Base-by-base conservation (phyloP, 2,113 vertebrate genomes). In the Halcyon senegalensis region DNA sequence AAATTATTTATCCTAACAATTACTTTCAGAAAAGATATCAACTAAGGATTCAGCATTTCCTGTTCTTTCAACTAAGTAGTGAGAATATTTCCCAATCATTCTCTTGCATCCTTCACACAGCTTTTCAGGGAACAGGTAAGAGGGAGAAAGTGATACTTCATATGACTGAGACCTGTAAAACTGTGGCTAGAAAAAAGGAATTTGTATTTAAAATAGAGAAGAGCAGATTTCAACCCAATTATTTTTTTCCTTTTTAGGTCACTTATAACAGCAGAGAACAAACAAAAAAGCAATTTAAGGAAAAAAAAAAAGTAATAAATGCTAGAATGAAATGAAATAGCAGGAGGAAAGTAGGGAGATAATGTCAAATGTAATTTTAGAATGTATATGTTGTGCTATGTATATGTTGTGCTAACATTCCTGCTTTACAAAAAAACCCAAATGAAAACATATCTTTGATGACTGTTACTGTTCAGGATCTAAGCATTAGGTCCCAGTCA, bases 1-100 rank as follows among this genome's bases (percentile, higher is more conserved):
- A 89, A 94, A 87, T 35, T 84, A 90, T 90, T 96, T 92, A 86
- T 88, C 43, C 24, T 80, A 87, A 79, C 67, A 92, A 84, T 91
- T 89, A 44, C 35, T 84, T 91, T 62, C 51, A 91, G 73, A 41
- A 93, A 76, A 62, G 21, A 28, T 44, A 53, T 9, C 51, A 60
- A 48, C 44, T 89, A 79, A 84, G 23, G 20, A 92, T 91, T 90
- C 7, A 25, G 27, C 35, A 78, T 81, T 82, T 90, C 53, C 39
- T 72, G 3, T 89, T 84, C n/a, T 81, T 91, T 89, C 70, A 66
- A 0, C 2, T 66, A 41, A 44, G 13, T 13, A 28, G 28, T 53
- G 35, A 84, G 51, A 84, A 51, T 37, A 66, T 94, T 67, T 91
- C 63, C 68, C 35, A 87, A 14, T 44, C 23, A 25, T 87, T 89